A percentile compares a stretch with the other conserved stretches of the same genome.
Conservation (phyloP, 2,888 invertebrate species). For the Hermodice carunculata region DNA sequence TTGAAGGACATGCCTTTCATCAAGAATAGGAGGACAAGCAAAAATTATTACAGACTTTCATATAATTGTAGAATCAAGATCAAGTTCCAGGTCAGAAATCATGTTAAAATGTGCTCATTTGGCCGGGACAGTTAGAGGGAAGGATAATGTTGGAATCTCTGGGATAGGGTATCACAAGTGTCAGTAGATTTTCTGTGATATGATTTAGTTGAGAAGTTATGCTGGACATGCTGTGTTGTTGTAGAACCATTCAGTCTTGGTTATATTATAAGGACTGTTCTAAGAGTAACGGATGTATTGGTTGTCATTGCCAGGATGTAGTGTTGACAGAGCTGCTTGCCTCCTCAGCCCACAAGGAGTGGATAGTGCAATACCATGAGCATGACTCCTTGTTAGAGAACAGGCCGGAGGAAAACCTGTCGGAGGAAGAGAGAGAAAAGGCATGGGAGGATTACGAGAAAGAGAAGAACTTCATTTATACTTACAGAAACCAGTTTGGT, state of each 20-base stretch:
- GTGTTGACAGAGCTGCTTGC: slow-evolving; percentile 65
- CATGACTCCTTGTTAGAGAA: slow-evolving; percentile 96
- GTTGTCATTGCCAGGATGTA: slow-evolving; percentile 61
- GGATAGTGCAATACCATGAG: slow-evolving; percentile 91
- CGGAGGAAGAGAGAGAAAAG: slow-evolving; percentile 92
- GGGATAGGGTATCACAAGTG: neutral
- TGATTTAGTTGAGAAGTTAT: neutral
- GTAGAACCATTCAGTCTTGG: no score
- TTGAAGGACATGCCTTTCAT: no score
- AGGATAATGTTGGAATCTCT: neutral
- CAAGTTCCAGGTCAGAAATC: no score
- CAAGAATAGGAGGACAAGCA: no score
- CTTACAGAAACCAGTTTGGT: no score
- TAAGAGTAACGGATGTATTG: no score
- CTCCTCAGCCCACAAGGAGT: slow-evolving; percentile 76
- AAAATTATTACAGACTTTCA: no score
- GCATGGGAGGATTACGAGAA: slow-evolving; percentile 99
- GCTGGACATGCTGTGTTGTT: neutral
- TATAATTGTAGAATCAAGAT: no score
- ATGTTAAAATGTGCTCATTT: no score
- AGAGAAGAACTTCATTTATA: slow-evolving; percentile 73
- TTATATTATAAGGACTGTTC: no score
- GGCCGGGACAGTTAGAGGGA: no score
- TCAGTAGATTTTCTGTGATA: neutral
- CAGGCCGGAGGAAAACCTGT: slow-evolving; percentile 90